Conservation (phyloP, 2,113 vertebrate genomes). For the Macaca mulatta region DNA sequence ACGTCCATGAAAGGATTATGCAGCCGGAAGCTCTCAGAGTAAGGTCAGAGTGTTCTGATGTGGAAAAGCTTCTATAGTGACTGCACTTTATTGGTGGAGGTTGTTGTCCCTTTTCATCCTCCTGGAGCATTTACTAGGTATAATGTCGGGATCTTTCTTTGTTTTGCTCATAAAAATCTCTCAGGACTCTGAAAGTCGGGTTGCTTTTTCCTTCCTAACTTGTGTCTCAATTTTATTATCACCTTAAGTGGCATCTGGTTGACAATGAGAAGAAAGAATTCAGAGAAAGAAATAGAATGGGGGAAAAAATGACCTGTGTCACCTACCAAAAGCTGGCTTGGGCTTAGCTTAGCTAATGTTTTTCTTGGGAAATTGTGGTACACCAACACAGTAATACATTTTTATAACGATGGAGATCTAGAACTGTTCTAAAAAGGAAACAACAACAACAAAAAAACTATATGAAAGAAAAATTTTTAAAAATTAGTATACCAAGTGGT, state of each 20-base stretch:
- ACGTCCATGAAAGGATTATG: background rate
- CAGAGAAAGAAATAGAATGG: background rate
- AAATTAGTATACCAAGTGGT: background rate
- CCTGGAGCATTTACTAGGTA: background rate
- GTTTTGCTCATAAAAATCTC: conserved; percentile 34
- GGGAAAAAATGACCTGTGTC: background rate
- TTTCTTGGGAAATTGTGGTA: background rate
- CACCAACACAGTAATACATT: background rate
- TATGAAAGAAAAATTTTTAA: background rate
- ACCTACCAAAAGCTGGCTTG: background rate
- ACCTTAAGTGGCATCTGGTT: background rate
- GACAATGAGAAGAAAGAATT: conserved; percentile 40
- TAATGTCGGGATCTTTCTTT: background rate
- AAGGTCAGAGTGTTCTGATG: background rate
- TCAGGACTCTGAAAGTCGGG: background rate
- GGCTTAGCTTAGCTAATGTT: background rate
- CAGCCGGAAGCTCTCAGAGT: background rate
- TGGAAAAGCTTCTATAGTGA: background rate
- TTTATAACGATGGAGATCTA: background rate
- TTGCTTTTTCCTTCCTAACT: conserved; percentile 40
- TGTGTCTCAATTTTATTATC: background rate
- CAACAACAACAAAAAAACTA: background rate
- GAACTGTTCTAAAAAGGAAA: background rate
- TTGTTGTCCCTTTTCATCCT: background rate
- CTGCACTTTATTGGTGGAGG: background rate